Evolutionary conservation across 2,888 invertebrate species (phyloP), one percentile per base, ranked within the genome.

Genomic region (Silvanus unidentatus): DNA sequence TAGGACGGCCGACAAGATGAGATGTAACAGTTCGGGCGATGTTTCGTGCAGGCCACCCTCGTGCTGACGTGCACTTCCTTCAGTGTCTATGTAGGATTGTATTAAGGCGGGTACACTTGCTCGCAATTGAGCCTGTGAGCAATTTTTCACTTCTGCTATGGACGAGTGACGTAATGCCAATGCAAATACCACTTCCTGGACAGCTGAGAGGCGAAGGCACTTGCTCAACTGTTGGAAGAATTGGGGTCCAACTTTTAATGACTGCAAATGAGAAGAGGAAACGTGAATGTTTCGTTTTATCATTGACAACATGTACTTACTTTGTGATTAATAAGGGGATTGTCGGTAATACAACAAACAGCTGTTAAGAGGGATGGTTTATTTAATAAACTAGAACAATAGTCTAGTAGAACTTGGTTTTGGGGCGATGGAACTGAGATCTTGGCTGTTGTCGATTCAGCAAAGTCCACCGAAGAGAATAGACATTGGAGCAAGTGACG

Each of bases 401-500:
- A 84, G 75, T 88, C 80, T 71, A 82, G 79, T 68, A 93, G 74
- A 67, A 87, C 78, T 73, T 90, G 82, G 68, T 81, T 76, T 80
- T 88, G 78, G 65, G 77, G 76, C 51, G 70, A 73, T 54, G 70
- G 66, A 54, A 73, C 73, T 50, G 80, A 78, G 52, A 80, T 76
- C 58, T 81, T 75, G 42, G 48, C 43, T 63, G 32, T n/a, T 11
- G 78, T 63, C 53, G 76, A 77, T 63, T 79, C 79, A 70, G 77
- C 84, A 78, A 91, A 88, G 73, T 92, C 86, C 70, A 93, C 85
- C 65, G 84, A 82, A 65, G 92, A 88, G 75, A 95, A 88, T 73
- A 96, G 83, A 77, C 90, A 90, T 80, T 90, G 91, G 79, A 94
- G 84, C 74, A 93, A 84, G 81, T 95, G 93, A 78, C 93, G 86